Conservation (phyloP, 1,140 invertebrate genomes). For the Eriosoma lanigerum region DNA sequence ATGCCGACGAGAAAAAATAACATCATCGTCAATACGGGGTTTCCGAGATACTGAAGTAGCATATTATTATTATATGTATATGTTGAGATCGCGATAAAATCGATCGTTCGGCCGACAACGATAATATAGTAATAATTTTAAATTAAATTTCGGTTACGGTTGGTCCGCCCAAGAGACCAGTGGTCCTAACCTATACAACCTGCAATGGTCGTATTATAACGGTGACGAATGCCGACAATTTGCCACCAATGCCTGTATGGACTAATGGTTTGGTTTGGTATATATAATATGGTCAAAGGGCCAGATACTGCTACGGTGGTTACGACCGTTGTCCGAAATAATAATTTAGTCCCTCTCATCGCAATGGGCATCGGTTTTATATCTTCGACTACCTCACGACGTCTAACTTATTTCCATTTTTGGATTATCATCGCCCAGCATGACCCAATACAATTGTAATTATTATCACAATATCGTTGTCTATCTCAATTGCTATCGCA, state of each 20-base stretch:
- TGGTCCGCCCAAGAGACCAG: not conserved
- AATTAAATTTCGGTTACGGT: not conserved
- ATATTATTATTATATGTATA: not conserved
- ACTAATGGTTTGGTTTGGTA: too few species aligned
- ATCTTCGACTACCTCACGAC: too few species aligned
- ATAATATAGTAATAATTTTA: not conserved
- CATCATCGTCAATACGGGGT: too few species aligned
- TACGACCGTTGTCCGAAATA: not conserved
- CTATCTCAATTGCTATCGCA: too few species aligned
- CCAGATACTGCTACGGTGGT: not conserved
- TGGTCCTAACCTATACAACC: not conserved
- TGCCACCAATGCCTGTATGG: not conserved
- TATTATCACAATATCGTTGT: too few species aligned
- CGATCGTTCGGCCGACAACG: not conserved
- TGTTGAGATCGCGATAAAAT: not conserved
- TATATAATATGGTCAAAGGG: not conserved
- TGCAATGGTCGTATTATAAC: not conserved
- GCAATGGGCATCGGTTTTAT: not conserved
- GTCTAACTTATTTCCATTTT: too few species aligned
- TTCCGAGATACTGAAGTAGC: too few species aligned
- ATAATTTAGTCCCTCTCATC: not conserved
- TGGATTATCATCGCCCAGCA: too few species aligned
- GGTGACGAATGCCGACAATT: not conserved
- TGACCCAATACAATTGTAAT: too few species aligned
- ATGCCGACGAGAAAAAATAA: too few species aligned